A percentile compares a stretch with the other conserved stretches of the same genome.
These are phyloP conservation scores for Catharus minimus DNA, from an alignment of 2,113 vertebrate genomes.

Conservation along the genomic window DNA sequence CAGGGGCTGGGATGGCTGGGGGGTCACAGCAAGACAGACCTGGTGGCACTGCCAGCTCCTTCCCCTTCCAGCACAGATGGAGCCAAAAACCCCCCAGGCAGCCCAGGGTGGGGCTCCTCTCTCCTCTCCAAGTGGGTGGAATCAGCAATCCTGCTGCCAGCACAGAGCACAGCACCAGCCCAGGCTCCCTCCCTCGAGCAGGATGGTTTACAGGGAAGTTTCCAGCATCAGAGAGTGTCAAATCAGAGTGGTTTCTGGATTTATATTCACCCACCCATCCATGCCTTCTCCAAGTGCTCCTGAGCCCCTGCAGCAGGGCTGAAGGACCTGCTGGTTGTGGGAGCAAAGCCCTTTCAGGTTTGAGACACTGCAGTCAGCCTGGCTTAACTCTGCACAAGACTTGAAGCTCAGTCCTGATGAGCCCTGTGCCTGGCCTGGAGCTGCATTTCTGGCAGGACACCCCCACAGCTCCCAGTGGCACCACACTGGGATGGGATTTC, in stretches of 20 bases:
- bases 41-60: neutral
- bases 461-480: neutral
- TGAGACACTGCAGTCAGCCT: neutral
- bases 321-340: rapidly evolving
- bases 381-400: neutral
- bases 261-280: neutral
- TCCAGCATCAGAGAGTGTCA: rapidly evolving
- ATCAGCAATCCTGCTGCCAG: neutral
- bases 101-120: neutral
- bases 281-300: neutral
- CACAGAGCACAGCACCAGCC: rapidly evolving
- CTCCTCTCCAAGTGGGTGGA: neutral
- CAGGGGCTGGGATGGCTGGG: neutral
- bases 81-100: rapidly evolving
- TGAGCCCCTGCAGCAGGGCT: neutral
- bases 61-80: neutral
- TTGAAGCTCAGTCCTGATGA: neutral
- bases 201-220: rapidly evolving
- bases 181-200: neutral
- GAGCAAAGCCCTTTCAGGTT: neutral
- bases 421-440: rapidly evolving
- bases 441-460: neutral
- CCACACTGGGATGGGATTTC: rapidly evolving
- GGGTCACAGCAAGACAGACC: neutral
- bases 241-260: neutral